Conservation (phyloP, 2,113 vertebrate genomes). For the Sialia sialis region DNA sequence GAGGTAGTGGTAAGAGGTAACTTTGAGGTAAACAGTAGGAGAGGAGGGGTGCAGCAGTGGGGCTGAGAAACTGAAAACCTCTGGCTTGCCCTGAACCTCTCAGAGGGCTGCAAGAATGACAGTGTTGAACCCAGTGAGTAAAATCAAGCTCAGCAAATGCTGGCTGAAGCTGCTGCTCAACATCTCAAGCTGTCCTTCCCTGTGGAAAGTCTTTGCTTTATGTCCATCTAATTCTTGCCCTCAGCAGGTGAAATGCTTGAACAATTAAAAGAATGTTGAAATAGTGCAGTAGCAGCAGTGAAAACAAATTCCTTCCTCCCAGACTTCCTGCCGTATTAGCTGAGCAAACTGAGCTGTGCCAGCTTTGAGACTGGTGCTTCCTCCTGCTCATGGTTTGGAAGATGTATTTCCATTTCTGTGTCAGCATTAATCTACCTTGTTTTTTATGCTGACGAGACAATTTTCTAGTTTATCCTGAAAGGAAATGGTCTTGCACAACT, state of each 20-base stretch:
- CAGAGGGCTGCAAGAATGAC: neutral
- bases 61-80: neutral
- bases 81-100: neutral
- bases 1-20: neutral
- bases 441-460: neutral
- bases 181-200: neutral
- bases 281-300: neutral
- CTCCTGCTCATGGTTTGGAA: neutral
- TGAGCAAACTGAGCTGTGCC: neutral
- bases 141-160: neutral
- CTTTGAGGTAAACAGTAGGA: neutral
- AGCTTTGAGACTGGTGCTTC: neutral
- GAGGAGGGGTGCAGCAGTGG: neutral
- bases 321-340: neutral
- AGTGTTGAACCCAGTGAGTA: rapidly evolving
- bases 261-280: neutral
- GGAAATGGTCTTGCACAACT: neutral
- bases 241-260: neutral
- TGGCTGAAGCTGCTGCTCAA: neutral
- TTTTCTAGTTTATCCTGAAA: neutral
- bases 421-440: neutral
- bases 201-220: neutral
- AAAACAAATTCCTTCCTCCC: neutral
- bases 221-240: neutral
- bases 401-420: neutral